Evolutionary conservation across 1,140 invertebrate genomes (phyloP).

Genomic region (Eupeodes corollae): DNA sequence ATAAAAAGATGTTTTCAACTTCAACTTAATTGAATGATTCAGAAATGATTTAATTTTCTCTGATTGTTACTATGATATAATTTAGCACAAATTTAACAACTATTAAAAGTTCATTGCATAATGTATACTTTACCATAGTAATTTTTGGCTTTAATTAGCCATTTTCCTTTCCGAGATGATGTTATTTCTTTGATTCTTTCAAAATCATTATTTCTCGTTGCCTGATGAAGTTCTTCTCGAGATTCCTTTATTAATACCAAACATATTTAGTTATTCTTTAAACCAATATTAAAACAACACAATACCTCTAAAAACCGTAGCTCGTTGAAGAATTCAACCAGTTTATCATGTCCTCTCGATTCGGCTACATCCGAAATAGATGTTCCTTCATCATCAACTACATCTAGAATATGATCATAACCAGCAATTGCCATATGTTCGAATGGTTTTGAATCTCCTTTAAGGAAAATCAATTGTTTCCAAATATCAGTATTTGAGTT

Average conservation of each 20-base stretch:
- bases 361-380: constrained; percentile 56
- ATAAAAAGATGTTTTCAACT: background rate
- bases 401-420: constrained; percentile 76
- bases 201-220: constrained; percentile 55
- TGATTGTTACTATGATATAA: background rate
- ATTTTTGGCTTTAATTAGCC: constrained; percentile 65
- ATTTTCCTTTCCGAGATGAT: constrained; percentile 46
- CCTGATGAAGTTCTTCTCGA: constrained; percentile 62
- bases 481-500: constrained; percentile 3
- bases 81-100: too few species aligned
- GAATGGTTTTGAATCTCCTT: constrained; percentile 65
- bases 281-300: background rate
- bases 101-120: too few species aligned
- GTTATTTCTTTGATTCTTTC: constrained; percentile 48
- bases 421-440: constrained; percentile 69
- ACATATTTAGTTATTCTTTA: background rate
- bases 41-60: background rate
- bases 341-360: constrained; percentile 51
- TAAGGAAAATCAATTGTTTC: constrained; percentile 13
- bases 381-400: constrained; percentile 54
- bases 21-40: background rate
- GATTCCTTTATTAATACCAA: constrained; percentile 43
- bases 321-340: constrained; percentile 52
- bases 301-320: constrained; percentile 61
- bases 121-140: constrained; percentile 38